Evolutionary conservation across 2,113 vertebrate species (phyloP).

Genomic region (Neogale vison): DNA sequence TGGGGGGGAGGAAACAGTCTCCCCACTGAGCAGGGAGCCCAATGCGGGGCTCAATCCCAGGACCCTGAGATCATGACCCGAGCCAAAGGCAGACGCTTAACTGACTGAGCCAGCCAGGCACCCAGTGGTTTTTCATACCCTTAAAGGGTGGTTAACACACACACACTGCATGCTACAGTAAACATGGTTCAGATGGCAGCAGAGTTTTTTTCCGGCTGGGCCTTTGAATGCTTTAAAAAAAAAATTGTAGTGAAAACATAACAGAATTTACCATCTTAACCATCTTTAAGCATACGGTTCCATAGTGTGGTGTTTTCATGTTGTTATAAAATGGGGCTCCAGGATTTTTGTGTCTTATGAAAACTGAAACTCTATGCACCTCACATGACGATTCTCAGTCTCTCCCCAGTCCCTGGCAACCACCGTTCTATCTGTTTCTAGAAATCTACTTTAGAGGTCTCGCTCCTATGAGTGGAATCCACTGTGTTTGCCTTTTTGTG

Average conservation of each 20-base stretch:
- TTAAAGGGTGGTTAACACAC: background rate
- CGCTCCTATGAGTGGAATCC: background rate
- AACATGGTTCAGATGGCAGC: background rate
- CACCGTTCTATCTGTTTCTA: background rate
- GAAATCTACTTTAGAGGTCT: background rate
- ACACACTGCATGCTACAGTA: background rate
- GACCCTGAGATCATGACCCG: background rate
- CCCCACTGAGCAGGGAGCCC: background rate
- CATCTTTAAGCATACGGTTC: background rate
- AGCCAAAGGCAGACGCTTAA: background rate
- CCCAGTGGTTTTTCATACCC: background rate
- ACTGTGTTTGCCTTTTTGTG: background rate
- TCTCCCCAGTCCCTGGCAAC: no score
- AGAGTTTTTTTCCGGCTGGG: background rate
- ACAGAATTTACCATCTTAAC: background rate
- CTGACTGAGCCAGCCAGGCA: background rate
- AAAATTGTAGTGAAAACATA: background rate
- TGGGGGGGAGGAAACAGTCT: background rate
- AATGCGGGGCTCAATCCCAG: background rate
- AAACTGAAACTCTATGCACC: background rate
- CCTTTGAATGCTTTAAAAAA: background rate
- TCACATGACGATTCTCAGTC: background rate
- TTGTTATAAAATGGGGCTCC: background rate
- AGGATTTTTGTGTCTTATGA: background rate
- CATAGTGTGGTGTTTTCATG: background rate